Percentiles rank a stretch among this genome's conserved stretches.
Evolutionary conservation across 2,113 vertebrate species (phyloP).

Genomic region (Hiodon tergisus): DNA sequence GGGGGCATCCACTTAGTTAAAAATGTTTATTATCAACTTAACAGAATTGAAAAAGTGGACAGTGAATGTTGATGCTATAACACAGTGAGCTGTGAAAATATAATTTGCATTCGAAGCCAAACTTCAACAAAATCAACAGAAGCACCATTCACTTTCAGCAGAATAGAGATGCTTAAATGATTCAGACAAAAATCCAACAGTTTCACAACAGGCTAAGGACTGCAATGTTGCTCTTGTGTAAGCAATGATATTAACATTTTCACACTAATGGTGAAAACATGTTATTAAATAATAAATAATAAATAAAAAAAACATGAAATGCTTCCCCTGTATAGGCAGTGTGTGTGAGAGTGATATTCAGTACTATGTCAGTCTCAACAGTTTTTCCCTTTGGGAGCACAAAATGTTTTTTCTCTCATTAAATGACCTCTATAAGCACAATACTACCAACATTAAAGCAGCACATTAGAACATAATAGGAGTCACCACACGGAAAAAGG

Average conservation of each 20-base stretch:
- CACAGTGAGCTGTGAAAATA: constrained; percentile 3
- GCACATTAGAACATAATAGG: constrained; percentile 23
- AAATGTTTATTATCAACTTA: constrained; percentile 10
- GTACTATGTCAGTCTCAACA: neutral
- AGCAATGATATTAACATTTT: neutral
- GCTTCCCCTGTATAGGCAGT: neutral
- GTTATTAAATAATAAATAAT: neutral
- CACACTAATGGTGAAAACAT: neutral
- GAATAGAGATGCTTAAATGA: neutral
- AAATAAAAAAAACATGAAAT: neutral
- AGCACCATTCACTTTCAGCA: neutral
- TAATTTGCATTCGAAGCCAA: neutral
- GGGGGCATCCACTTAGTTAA: neutral
- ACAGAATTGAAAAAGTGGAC: neutral
- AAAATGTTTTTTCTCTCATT: constrained; percentile 26
- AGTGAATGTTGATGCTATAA: constrained; percentile 2
- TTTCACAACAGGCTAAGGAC: neutral
- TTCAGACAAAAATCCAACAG: neutral
- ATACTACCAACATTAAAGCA: neutral
- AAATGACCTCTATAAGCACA: constrained; percentile 10
- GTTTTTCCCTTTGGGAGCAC: constrained; percentile 14
- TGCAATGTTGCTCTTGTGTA: neutral
- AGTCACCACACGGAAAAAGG: constrained; percentile 21
- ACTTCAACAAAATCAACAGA: neutral
- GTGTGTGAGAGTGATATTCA: neutral